Base-by-base conservation (phyloP, 2,888 invertebrate genomes). In the Tineola bisselliella region DNA sequence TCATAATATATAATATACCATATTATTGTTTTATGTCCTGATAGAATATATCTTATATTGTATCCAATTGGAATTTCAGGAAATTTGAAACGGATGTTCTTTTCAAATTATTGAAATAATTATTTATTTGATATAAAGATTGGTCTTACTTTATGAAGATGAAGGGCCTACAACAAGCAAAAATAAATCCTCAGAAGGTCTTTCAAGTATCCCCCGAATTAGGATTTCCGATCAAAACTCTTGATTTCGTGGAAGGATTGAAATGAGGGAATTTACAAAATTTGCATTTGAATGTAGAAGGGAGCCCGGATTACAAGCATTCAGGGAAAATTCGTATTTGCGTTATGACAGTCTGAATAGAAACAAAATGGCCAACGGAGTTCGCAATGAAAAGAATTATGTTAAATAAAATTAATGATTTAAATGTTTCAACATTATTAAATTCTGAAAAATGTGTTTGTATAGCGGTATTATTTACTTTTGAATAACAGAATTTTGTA, bases 201-300 rank as follows among this genome's bases (percentile, higher is more conserved):
- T 38, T 38, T 19, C 56, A 48, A 60, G 30, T 18, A 60, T 30
- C 60, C 31, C 17, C 31, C 6, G 25, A 30, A 60, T 60, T 60
- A n/a, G 44, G 60, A 48, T 60, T 30, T 17, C 44, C 61, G 38
- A 57, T 57, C 44, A 58, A 25, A 61, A 61, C 74, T 68, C 66
- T 62, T 72, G 71, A 74, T 75, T 72, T 67, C 59, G 65, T 64
- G 67, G 71, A 75, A 75, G 71, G 74, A 73, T 75, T 73, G 69
- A 71, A 75, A 73, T 70, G 70, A 71, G 69, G 71, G 66, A 72
- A 67, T 68, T 67, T 68, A 65, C 64, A 60, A 63, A 75, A 73
- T 76, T 75, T 70, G 71, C 73, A 76, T 74, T 71, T 70, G 67
- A 71, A 70, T 67, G 67, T 64, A 63, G 63, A 67, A 64, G 68